A percentile compares a stretch with the other conserved stretches of the same genome.
Evolutionary conservation across 2,888 invertebrate species (phyloP).

Genomic region (Dyspetes luteomarginatus): DNA sequence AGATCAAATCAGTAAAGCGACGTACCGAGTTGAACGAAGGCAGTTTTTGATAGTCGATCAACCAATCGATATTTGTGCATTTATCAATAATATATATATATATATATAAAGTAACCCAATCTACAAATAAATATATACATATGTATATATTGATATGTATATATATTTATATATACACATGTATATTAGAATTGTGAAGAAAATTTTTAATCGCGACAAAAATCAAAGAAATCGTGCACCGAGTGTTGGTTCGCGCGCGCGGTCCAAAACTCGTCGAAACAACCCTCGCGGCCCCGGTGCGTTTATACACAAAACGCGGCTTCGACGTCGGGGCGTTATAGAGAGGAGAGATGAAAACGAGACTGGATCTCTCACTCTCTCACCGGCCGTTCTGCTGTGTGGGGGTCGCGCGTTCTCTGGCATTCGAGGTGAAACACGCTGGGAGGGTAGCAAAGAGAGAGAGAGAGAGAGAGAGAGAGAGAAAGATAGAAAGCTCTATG

Average conservation of each 20-base stretch:
- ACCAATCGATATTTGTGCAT: not conserved
- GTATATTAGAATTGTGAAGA: too few relatives aligned
- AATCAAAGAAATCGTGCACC: too few relatives aligned
- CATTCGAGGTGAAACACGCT: slow-evolving; percentile 17
- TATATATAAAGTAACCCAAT: too few relatives aligned
- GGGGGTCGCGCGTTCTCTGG: slow-evolving; percentile 45
- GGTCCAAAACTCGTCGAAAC: slow-evolving; percentile 25
- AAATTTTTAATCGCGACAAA: too few relatives aligned
- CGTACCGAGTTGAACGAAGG: slow-evolving; percentile 40
- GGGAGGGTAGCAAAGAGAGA: slow-evolving; percentile 15
- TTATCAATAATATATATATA: slow-evolving; percentile 14
- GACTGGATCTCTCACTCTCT: slow-evolving; percentile 29
- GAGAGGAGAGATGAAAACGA: slow-evolving; percentile 31
- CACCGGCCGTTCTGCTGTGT: not conserved
- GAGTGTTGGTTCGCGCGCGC: not conserved
- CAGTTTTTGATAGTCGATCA: slow-evolving; percentile 22
- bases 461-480: slow-evolving; percentile 42
- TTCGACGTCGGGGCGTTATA: slow-evolving; percentile 17
- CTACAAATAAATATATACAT: too few relatives aligned
- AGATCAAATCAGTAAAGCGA: slow-evolving; percentile 43
- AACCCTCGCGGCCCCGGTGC: slow-evolving; percentile 14
- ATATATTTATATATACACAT: too few relatives aligned
- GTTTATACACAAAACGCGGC: slow-evolving; percentile 43
- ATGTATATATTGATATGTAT: too few relatives aligned
- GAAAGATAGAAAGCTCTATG: slow-evolving; percentile 42